Evolutionary conservation across 2,113 vertebrate genomes (phyloP).

Genomic region (Nansenia antarctica): DNA sequence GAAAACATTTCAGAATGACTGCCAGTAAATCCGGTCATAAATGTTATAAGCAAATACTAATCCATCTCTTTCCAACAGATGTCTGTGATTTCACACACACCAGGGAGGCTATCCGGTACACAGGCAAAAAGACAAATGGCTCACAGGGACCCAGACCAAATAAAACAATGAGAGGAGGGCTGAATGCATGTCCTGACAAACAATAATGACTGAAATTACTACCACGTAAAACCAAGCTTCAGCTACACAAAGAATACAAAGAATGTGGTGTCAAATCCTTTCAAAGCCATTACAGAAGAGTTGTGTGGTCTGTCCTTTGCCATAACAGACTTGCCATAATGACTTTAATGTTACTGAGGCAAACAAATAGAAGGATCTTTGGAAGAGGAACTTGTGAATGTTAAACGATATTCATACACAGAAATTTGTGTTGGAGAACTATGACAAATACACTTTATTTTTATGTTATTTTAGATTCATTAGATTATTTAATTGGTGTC

Average conservation of each 20-base stretch:
- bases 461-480: not conserved
- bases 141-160: constrained; percentile 8
- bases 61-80: constrained; percentile 1
- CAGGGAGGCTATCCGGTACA: constrained; percentile 12
- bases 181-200: not conserved
- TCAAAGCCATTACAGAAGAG: not conserved
- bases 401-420: not conserved
- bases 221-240: not conserved
- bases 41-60: not conserved
- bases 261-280: not conserved
- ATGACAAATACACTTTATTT: not conserved
- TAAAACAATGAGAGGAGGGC: not conserved
- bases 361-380: not conserved
- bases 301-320: not conserved
- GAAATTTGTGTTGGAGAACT: not conserved
- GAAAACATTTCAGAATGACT: not conserved
- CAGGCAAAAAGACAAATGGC: constrained; percentile 4
- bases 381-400: not conserved
- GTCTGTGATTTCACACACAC: constrained; percentile 34
- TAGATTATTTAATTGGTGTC: constrained; percentile 37
- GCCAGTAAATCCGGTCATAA: constrained; percentile 10
- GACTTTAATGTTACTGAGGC: not conserved
- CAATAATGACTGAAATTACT: not conserved
- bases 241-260: not conserved
- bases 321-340: too few species aligned